Percentiles rank a stretch among this genome's conserved stretches.
phyloP scores from a whole-genome alignment of 2,797 vertebrate species.

The Ispidina lecontei region DNA sequence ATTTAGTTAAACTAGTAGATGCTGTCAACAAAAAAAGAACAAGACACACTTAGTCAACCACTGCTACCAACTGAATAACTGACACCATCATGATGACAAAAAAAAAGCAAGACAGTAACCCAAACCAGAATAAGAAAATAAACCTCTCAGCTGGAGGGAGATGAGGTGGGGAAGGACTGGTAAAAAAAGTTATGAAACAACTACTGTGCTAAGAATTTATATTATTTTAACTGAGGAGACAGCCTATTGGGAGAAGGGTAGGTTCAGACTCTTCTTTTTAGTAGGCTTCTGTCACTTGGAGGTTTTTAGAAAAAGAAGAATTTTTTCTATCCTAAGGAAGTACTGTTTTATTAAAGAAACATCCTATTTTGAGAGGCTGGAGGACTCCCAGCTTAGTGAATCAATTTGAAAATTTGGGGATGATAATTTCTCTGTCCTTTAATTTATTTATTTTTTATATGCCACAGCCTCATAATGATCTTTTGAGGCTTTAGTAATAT shows the following conservation, averaged over 20 bases:
- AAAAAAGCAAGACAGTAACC: background rate
- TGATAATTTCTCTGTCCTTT: background rate
- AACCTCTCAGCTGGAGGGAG: background rate
- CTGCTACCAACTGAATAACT: background rate
- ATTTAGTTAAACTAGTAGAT: background rate
- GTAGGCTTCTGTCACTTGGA: background rate
- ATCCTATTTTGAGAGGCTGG: background rate
- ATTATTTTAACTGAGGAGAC: background rate
- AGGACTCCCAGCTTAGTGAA: background rate
- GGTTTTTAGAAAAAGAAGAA: background rate
- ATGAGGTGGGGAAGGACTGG: background rate
- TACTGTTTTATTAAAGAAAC: background rate
- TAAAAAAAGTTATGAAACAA: conserved; percentile 20
- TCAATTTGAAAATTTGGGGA: background rate
- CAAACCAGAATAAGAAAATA: conserved; percentile 42
- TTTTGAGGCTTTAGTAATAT: background rate
- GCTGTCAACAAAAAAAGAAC: background rate
- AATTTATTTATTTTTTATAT: background rate
- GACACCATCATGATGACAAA: no score
- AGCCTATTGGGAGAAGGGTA: background rate
- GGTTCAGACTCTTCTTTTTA: background rate
- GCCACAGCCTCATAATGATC: background rate
- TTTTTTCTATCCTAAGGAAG: background rate
- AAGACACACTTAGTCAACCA: background rate
- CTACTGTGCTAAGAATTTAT: conserved; percentile 26